These are phyloP conservation scores for Leptarthrus brevirostris DNA, from an alignment of 2,888 invertebrate species.

Conservation along the genomic window DNA sequence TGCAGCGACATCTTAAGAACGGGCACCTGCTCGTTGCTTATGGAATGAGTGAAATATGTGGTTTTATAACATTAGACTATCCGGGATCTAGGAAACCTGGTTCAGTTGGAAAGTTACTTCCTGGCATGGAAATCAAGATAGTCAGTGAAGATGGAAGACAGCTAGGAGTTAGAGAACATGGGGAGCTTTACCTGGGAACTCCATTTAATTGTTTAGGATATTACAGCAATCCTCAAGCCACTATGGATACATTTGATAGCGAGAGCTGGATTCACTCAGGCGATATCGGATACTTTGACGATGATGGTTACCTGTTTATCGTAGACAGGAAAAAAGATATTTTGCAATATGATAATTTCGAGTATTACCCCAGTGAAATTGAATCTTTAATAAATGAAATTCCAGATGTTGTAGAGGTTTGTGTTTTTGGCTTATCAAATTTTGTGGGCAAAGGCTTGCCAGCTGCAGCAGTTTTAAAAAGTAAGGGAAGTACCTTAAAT, in stretches of 20 bases:
- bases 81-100: conserved; percentile 49
- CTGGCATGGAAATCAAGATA: conserved; percentile 59
- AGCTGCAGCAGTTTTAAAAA: conserved; percentile 60
- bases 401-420: conserved; percentile 60
- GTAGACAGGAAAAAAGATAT: conserved; percentile 62
- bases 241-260: conserved; percentile 56
- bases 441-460: conserved; percentile 59
- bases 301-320: conserved; percentile 57
- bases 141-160: conserved; percentile 57
- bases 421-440: conserved; percentile 61
- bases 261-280: conserved; percentile 61
- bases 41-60: conserved; percentile 57
- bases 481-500: conserved; percentile 54
- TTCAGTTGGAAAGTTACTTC: conserved; percentile 59
- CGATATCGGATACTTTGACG: conserved; percentile 60
- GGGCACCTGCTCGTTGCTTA: conserved; percentile 54
- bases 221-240: conserved; percentile 59
- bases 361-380: conserved; percentile 62
- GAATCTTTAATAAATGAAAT: conserved; percentile 60
- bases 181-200: conserved; percentile 59
- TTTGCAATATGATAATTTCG: conserved; percentile 61
- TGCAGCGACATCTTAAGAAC: conserved; percentile 51
- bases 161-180: conserved; percentile 59
- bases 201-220: conserved; percentile 61
- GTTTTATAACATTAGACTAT: neutral